Base-by-base conservation (phyloP, 1,140 invertebrate genomes). In the Bombus huntii region DNA sequence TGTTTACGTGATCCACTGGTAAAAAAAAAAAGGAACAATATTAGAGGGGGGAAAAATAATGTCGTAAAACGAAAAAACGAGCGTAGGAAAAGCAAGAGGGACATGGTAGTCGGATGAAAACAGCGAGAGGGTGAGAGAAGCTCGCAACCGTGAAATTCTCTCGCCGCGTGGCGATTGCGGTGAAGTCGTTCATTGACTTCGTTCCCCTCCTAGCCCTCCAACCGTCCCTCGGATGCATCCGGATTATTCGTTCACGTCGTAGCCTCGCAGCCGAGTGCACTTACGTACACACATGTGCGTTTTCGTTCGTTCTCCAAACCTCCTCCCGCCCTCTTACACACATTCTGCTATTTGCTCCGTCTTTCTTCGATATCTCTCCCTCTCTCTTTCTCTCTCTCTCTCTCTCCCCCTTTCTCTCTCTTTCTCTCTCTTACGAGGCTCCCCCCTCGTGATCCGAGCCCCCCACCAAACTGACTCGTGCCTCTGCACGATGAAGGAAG, bases 151-250 rank as follows among this genome's bases (percentile, higher is more conserved):
- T 87, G 88, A 90, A 89, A 90, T 89, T 87, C 66, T 78, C 47
- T 87, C 77, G 74, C 81, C 85, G 62, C 81, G 62, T 85, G 81
- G 78, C 81, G 81, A 85, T 90, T 83, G 78, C 85, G 81, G 44
- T 65, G 78, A 86, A 89, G 72, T 78, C 89, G 89, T 90, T 89
- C 85, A 89, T 90, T 88, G 89, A 90, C 89, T 90, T 85, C 83
- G 59, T 72, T 62, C 34, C 83, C 71, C 53, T 53, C 44, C 31
- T 34, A 25, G 3, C 15, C 34, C 39, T 72, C 72, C 31, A 25
- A 37, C 37, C 34, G 15, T 59, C 70, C 10, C 59, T 42, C 42
- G 79, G 83, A 72, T 89, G 88, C 88, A 89, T 89, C 87, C 88
- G 88, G 86, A 90, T 90, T 86, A 90, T 88, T 90, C 89, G 87